Conservation (phyloP, 2,113 vertebrate species). For the Limnothrissa miodon region DNA sequence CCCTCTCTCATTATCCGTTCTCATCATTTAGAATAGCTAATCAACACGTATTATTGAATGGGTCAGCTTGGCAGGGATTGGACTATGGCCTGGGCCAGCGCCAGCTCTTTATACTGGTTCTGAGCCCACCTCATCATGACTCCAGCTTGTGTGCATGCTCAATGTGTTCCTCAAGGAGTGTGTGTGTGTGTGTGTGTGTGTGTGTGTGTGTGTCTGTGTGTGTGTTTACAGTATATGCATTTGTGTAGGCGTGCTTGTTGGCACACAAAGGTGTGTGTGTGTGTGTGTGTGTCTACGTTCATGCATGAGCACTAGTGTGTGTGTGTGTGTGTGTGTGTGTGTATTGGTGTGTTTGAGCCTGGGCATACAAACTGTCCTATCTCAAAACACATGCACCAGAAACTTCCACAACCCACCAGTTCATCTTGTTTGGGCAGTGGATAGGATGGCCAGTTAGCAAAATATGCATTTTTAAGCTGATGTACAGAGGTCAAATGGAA, state of each 20-base stretch:
- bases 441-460: conserved; percentile 22
- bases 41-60: conserved; percentile 3
- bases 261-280: background rate
- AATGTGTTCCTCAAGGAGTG: no score
- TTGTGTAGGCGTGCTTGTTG: background rate
- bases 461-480: no score
- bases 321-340: background rate
- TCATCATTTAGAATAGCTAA: conserved; percentile 12
- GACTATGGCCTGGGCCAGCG: background rate
- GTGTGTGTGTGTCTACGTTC: background rate
- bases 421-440: background rate
- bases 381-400: background rate
- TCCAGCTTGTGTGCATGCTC: background rate
- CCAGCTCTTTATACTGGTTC: conserved; percentile 2
- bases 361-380: background rate
- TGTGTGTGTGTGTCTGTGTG: background rate
- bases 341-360: background rate
- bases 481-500: no score
- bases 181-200: background rate
- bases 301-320: background rate
- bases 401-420: background rate
- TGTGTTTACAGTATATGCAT: background rate
- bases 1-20: background rate
- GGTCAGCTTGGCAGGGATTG: conserved; percentile 3
- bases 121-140: background rate